Base-by-base conservation (phyloP, 2,797 vertebrate genomes). In the Rhynchonycteris naso region DNA sequence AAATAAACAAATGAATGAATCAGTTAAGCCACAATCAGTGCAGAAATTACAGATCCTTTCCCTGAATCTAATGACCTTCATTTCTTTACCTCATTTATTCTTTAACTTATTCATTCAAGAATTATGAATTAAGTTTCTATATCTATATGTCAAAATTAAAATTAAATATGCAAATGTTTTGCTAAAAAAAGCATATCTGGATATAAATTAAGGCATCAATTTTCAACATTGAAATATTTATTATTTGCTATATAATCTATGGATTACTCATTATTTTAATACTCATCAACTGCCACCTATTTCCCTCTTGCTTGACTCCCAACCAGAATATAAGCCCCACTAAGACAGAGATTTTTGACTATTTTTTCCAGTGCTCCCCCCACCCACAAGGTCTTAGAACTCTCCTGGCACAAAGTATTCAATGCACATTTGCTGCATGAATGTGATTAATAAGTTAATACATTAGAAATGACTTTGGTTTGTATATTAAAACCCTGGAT, bases 11-110 rank as follows among this genome's bases (percentile, higher is more conserved):
- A 79, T 68, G 18, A 75, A 35, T 65, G 26, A 13, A 75, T 76
- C 14, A 50, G 54, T 50, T 69, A 83, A 76, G 15, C 11, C 56
- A 52, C 54, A 58, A 35, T 86, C 56, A 65, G 38, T 65, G 72
- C 1, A 82, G n/a, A 81, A 90, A 85, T 61, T 68, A 68, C 16
- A 85, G 47, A 66, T 61, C 33, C n/a, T 74, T 66, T 74, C 59
- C 58, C 14, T 66, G 85, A 84, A 90, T 91, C 82, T 81, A 95
- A 90, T 54, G 21, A 82, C 6, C 47, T 76, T 72, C 50, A 84
- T 3, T n/a, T 85, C 59, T 93, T 66, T 74, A 72, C 54, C 15
- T 3, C 52, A 66, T 78, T 95, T n/a, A 84, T 78, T 78, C 54
- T 84, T 88, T 56, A 22, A 69, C 69, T 81, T 61, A 80, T 81